Base-by-base conservation (phyloP, 2,113 vertebrate species). In the Mastomys natalensis region DNA sequence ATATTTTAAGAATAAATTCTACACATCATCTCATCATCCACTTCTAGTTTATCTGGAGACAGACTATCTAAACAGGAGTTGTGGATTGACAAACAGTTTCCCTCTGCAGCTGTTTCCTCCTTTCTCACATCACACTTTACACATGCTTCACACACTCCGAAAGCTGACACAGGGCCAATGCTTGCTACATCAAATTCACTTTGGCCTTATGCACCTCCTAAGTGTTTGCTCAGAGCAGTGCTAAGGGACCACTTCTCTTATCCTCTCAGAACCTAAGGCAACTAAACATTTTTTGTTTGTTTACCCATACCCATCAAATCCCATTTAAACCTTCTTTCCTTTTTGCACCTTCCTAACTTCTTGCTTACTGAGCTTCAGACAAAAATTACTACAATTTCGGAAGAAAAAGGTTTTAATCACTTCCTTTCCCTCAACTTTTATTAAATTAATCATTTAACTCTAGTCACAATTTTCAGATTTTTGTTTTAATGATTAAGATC, bases 61-160 rank as follows among this genome's bases (percentile, higher is more conserved):
- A n/a, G 7, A 80, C 1, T n/a, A 74, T 53, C 45, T 80, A 68
- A 91, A 72, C 62, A 29, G 37, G 87, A 76, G 76, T 82, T 96
- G 55, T 93, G 43, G 62, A 64, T 29, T 45, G 21, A 85, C 43
- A 19, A 76, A 58, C 45, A 90, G 74, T 58, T 24, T 78, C 94
- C 31, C 53, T 87, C 86, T 91, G 86, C 73, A 96, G 78, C 87
- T 95, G 73, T 92, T 90, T 95, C 53, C 77, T 88, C 76, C 72
- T n/a, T 74, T 95, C 91, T 95, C 89, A 64, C 45, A 3, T 85
- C 93, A 96, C 31, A 92, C 29, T n/a, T 68, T 60, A 89, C 37
- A 96, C 76, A 2, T 94, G 80, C 43, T 89, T 87, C 89, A 90
- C 22, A 40, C 43, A 92, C 76, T 92, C 68, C 53, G 90, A 91